Percentiles rank a stretch among this genome's conserved stretches.
phyloP scores from a whole-genome alignment of 2,797 vertebrate species.

The Heliangelus exortis region DNA sequence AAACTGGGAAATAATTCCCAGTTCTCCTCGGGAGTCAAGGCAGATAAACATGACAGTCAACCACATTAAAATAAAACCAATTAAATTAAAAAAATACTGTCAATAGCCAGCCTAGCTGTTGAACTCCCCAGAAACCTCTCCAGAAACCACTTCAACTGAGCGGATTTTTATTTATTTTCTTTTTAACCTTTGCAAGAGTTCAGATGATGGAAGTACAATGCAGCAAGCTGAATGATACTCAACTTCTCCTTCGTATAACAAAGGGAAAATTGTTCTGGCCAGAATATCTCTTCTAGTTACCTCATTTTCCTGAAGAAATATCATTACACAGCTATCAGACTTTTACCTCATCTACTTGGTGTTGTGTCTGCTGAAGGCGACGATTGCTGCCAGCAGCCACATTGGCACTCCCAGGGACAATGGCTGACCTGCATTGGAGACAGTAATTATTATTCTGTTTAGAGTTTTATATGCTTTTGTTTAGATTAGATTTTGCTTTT shows the following conservation, averaged over 20 bases:
- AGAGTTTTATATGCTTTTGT: neutral
- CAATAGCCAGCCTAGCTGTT: neutral
- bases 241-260: neutral
- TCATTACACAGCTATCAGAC: neutral
- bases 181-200: neutral
- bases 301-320: neutral
- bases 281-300: neutral
- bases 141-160: neutral
- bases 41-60: neutral
- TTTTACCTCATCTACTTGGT: constrained; percentile 84
- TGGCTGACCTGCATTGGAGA: constrained; percentile 72
- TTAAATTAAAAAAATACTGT: neutral
- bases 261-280: neutral
- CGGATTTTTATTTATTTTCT: no score
- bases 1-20: neutral
- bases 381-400: constrained; percentile 69
- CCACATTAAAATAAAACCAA: fast-evolving
- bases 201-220: neutral
- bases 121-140: no score
- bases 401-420: constrained; percentile 28
- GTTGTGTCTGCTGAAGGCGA: constrained; percentile 83
- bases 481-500: neutral
- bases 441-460: neutral
- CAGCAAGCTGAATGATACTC: neutral
- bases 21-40: neutral